These are phyloP conservation scores for Dascillus cervinus DNA, from an alignment of 2,888 invertebrate species.

Conservation along the genomic window DNA sequence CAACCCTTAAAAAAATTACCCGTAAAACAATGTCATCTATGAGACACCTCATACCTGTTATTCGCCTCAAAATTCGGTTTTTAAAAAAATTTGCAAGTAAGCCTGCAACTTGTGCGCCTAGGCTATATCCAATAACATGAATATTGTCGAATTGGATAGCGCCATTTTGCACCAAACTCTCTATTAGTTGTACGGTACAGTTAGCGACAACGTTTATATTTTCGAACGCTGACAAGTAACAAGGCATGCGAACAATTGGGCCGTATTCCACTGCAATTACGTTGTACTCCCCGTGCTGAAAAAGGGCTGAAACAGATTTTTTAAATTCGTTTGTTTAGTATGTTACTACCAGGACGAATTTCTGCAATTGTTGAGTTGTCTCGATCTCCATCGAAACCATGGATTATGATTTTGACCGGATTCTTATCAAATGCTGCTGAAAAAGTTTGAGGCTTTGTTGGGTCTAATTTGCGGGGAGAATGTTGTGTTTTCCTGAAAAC, in stretches of 20 bases:
- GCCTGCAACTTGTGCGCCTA: slow-evolving; percentile 80
- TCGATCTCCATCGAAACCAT: slow-evolving; percentile 83
- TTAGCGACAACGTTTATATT: slow-evolving; percentile 46
- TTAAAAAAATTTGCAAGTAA: slow-evolving; percentile 69
- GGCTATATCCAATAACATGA: slow-evolving; percentile 80
- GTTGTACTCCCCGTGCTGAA: slow-evolving; percentile 71
- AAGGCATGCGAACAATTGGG: slow-evolving; percentile 73
- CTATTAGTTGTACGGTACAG: slow-evolving; percentile 72
- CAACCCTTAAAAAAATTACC: slow-evolving; percentile 42
- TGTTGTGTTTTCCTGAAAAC: slow-evolving; percentile 39
- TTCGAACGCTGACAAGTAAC: slow-evolving; percentile 55
- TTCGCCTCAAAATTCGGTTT: slow-evolving; percentile 43
- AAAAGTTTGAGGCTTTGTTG: slow-evolving; percentile 35
- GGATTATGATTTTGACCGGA: slow-evolving; percentile 82
- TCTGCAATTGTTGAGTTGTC: slow-evolving; percentile 78
- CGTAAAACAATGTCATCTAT: no score
- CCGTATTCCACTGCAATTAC: slow-evolving; percentile 83
- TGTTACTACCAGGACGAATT: slow-evolving; percentile 57
- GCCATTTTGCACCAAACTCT: slow-evolving; percentile 70
- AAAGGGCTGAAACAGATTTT: slow-evolving; percentile 56
- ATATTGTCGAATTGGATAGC: slow-evolving; percentile 61
- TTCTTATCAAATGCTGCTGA: no score
- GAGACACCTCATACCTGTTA: no score
- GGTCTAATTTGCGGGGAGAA: slow-evolving; percentile 43
- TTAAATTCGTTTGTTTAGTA: no score